A percentile compares a stretch with the other conserved stretches of the same genome.
These are phyloP conservation scores for Ormyrus rosae DNA, from an alignment of 2,888 invertebrate genomes.

Conservation along the genomic window DNA sequence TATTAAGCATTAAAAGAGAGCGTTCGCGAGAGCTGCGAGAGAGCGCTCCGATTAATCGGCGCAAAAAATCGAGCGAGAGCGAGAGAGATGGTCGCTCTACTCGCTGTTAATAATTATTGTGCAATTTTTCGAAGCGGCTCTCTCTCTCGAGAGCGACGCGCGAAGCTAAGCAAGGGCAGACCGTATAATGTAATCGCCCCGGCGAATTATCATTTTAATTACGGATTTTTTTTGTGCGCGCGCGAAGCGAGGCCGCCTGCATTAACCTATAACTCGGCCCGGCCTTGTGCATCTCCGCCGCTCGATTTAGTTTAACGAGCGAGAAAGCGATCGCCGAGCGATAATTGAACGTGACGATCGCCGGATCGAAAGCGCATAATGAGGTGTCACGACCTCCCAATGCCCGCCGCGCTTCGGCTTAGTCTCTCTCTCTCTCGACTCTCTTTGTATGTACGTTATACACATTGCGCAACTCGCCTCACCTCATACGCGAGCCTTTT, in stretches of 20 bases:
- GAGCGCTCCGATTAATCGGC: no score
- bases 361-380: constrained; percentile 35
- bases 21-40: no score
- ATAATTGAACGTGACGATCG: constrained; percentile 64
- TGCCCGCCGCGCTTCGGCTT: constrained; percentile 37
- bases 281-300: neutral
- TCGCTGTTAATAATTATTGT: no score
- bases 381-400: constrained; percentile 51
- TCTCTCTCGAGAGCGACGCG: no score
- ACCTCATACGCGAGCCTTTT: constrained; percentile 31
- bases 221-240: neutral
- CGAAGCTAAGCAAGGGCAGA: no score
- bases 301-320: no score
- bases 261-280: neutral
- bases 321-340: constrained; percentile 32
- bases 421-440: neutral
- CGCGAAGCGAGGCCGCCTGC: neutral
- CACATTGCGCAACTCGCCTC: constrained; percentile 36
- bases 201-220: no score
- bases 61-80: no score
- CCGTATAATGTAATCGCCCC: no score
- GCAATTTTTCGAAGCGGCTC: no score
- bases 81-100: no score
- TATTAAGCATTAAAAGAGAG: no score
- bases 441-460: neutral